phyloP scores from a whole-genome alignment of 2,888 invertebrate genomes.

The Conus canariensis region DNA sequence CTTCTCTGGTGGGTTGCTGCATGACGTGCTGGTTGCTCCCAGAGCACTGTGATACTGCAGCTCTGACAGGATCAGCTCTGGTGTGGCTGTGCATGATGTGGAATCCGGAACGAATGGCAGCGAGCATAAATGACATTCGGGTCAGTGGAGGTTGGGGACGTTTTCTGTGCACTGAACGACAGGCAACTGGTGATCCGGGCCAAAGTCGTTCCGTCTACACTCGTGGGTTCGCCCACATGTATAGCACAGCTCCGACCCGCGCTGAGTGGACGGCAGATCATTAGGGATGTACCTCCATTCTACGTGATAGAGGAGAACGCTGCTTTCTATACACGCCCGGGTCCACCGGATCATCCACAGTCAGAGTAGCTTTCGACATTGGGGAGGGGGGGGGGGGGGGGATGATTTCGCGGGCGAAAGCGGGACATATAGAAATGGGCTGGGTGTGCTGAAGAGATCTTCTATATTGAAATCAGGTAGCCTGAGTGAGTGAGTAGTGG shows the following conservation, averaged over 20 bases:
- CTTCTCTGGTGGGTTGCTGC: no score
- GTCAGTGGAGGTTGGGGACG: no score
- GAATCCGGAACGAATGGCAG: no score
- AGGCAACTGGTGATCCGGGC: no score
- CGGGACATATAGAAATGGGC: conserved; percentile 6
- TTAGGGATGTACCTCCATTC: conserved; percentile 14
- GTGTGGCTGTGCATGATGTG: no score
- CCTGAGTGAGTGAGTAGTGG: background rate
- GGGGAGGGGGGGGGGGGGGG: background rate
- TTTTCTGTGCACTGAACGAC: no score
- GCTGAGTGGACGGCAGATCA: background rate
- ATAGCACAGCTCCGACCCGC: background rate
- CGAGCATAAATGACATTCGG: no score
- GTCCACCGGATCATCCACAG: background rate
- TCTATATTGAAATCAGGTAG: background rate
- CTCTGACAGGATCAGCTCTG: no score
- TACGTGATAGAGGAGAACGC: background rate
- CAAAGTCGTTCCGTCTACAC: conserved; percentile 34
- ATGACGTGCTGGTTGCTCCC: no score
- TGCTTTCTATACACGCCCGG: no score
- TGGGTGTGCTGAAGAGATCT: background rate
- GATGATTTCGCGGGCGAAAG: background rate
- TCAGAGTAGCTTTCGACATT: conserved; percentile 1
- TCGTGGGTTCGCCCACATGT: conserved; percentile 5
- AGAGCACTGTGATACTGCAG: no score